phyloP scores from a whole-genome alignment of 2,888 invertebrate species.

The Volucella inflata region DNA sequence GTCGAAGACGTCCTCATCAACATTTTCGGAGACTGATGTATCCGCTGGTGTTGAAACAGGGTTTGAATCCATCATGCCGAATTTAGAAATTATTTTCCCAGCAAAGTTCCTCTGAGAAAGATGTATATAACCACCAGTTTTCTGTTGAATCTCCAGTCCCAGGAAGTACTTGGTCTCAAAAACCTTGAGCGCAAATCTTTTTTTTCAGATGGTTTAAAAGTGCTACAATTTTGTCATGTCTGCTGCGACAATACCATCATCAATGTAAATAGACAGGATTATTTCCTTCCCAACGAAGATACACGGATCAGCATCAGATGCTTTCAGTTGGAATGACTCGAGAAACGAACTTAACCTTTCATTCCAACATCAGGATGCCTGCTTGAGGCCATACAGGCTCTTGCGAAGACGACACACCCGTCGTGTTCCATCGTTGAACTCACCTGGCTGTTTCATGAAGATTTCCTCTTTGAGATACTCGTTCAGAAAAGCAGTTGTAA shows the following conservation, averaged over 20 bases:
- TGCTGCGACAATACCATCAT: slow-evolving; percentile 76
- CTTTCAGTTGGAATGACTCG: slow-evolving; percentile 71
- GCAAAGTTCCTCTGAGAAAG: too few relatives aligned
- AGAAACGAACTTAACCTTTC: slow-evolving; percentile 72
- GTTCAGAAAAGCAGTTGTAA: slow-evolving; percentile 53
- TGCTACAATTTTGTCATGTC: slow-evolving; percentile 24
- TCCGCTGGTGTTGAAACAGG: too few relatives aligned
- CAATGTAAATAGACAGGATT: slow-evolving; percentile 77
- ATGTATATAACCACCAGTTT: not conserved
- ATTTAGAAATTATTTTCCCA: too few relatives aligned
- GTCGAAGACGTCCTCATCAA: too few relatives aligned
- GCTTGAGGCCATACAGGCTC: slow-evolving; percentile 72
- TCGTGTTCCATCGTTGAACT: slow-evolving; percentile 65
- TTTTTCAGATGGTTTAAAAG: slow-evolving; percentile 44
- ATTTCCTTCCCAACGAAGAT: slow-evolving; percentile 70
- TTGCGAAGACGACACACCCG: slow-evolving; percentile 67
- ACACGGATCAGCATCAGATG: slow-evolving; percentile 77
- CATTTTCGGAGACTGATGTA: too few relatives aligned
- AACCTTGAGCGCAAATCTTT: slow-evolving; percentile 22
- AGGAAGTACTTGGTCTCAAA: slow-evolving; percentile 38
- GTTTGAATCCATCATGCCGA: too few relatives aligned
- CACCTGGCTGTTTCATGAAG: slow-evolving; percentile 60
- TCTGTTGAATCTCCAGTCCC: slow-evolving; percentile 34
- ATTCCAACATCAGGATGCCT: slow-evolving; percentile 73
- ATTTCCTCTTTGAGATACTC: slow-evolving; percentile 58